These are phyloP conservation scores for Lateolabrax maculatus DNA, from an alignment of 2,797 vertebrate species.

Conservation along the genomic window DNA sequence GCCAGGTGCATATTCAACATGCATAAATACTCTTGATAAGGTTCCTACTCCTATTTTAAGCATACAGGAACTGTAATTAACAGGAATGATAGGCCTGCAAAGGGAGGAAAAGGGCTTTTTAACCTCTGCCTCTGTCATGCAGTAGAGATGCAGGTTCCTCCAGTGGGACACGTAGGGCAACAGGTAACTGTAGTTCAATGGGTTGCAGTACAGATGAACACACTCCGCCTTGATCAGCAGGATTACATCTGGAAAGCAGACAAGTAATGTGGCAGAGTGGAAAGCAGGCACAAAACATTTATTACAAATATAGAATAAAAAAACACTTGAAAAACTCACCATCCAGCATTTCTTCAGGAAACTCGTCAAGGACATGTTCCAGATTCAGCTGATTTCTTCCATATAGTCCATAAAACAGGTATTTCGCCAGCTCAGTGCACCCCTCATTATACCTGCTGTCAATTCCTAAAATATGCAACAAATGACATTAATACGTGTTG, in stretches of 20 bases:
- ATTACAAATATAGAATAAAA: background rate
- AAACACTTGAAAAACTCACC: slow-evolving; percentile 82
- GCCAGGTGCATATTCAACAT: background rate
- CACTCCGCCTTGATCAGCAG: slow-evolving; percentile 94
- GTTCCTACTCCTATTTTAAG: background rate
- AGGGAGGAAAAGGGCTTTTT: slow-evolving; percentile 1
- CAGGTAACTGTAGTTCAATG: slow-evolving; percentile 93
- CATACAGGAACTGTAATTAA: background rate
- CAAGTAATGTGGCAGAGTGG: background rate
- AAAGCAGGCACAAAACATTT: background rate
- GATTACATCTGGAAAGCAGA: slow-evolving; percentile 90
- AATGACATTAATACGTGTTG: background rate
- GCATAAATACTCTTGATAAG: slow-evolving; percentile 3
- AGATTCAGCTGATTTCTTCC: slow-evolving; percentile 88
- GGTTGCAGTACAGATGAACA: slow-evolving; percentile 98
- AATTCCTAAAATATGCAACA: slow-evolving; percentile 87
- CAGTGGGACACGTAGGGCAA: slow-evolving; percentile 94
- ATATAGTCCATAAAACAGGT: slow-evolving; percentile 94
- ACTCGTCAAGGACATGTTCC: slow-evolving; percentile 87
- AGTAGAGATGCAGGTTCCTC: slow-evolving; percentile 97
- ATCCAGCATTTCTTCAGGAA: slow-evolving; percentile 96
- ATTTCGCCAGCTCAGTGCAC: slow-evolving; percentile 95
- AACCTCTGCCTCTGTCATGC: slow-evolving; percentile 95
- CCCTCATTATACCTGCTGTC: slow-evolving; percentile 98
- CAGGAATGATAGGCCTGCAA: background rate